A percentile compares a stretch with the other conserved stretches of the same genome.
These are phyloP conservation scores for Isaurus tuberculatus DNA, from an alignment of 92 coral and sea anemone species.

Conservation along the genomic window DNA sequence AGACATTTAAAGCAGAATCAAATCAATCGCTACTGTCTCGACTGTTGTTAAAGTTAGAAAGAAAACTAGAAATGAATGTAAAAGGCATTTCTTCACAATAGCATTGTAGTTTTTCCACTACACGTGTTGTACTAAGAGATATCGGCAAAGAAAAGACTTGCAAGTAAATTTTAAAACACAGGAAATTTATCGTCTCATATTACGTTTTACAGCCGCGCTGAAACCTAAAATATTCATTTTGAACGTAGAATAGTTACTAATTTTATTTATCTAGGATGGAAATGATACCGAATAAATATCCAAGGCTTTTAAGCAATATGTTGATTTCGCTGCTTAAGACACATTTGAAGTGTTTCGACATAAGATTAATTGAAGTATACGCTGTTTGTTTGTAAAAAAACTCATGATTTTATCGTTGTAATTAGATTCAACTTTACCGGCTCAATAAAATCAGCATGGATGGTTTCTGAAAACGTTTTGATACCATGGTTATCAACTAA, in stretches of 20 bases:
- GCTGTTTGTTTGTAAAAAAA: neutral
- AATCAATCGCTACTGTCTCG: slow-evolving; percentile 17
- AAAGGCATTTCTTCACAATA: slow-evolving; percentile 61
- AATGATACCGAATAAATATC: slow-evolving; percentile 4
- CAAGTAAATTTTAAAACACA: neutral
- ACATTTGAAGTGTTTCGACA: neutral
- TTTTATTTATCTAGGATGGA: slow-evolving; percentile 13
- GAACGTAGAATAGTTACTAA: slow-evolving; percentile 2
- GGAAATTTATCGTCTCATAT: slow-evolving; percentile 3
- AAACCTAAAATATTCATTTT: neutral
- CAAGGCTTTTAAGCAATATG: neutral
- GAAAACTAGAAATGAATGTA: slow-evolving; percentile 6
- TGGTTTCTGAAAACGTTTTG: slow-evolving; percentile 22
- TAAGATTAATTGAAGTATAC: neutral
- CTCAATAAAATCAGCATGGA: slow-evolving; percentile 35
- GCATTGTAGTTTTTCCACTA: slow-evolving; percentile 64
- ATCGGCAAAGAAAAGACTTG: slow-evolving; percentile 18
- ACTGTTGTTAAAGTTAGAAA: slow-evolving; percentile 14
- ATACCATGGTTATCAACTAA: slow-evolving; percentile 83
- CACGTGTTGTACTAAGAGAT: slow-evolving; percentile 94
- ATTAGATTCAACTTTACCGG: slow-evolving; percentile 1
- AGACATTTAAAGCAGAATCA: slow-evolving; percentile 9
- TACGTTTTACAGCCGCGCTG: neutral
- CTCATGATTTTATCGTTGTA: neutral
- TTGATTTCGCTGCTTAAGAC: neutral